Base-by-base conservation (phyloP, 2,797 vertebrate genomes). In the Alfaro cultratus region DNA sequence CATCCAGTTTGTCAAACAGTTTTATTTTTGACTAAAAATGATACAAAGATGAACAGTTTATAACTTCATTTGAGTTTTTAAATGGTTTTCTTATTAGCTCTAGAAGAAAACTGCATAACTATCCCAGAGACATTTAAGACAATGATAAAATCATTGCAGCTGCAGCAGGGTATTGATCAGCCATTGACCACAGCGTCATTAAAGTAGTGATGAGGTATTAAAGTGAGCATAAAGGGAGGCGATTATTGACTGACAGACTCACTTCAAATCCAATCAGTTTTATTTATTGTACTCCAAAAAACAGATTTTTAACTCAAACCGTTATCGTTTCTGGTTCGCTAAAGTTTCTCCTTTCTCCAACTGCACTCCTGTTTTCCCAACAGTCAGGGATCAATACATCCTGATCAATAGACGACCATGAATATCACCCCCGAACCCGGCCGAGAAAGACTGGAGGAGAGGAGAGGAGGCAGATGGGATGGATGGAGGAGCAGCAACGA, bases 341-440 rank as follows among this genome's bases (percentile, higher is more conserved):
- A 89, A 95, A 93, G 74, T 93, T 92, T 91, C 85, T 86, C 90
- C 76, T 80, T 87, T 84, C 86, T 83, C 87, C 74, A 18, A 88
- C 89, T 76, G 74, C 67, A 75, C 88, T 85, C 82, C 78, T 75
- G 87, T 89, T 82, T 83, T 93, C 94, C 94, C 96, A 83, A 53
- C 5, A 31, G 88, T 86, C 93, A 83, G 85, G 86, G 93, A 96
- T 96, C 96, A 94, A 96, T 96, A 94, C 87, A 86, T 80, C 23
- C 93, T 91, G 95, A 97, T 97, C 97, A 93, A 98, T 97, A 95
- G 90, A 93, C 96, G 91, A 94, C 95, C 96, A 94, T 96, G 96
- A 97, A 97, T 97, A 97, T 93, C 94, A 88, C 81, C 92, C 81
- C 57, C 12, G 62, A 77, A 91, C 78, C 90, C 55, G 85, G 72